Percentiles rank a stretch among this genome's conserved stretches.
These are phyloP conservation scores for Drosophila sucinea DNA, from an alignment of 1,140 invertebrate species.

Conservation along the genomic window DNA sequence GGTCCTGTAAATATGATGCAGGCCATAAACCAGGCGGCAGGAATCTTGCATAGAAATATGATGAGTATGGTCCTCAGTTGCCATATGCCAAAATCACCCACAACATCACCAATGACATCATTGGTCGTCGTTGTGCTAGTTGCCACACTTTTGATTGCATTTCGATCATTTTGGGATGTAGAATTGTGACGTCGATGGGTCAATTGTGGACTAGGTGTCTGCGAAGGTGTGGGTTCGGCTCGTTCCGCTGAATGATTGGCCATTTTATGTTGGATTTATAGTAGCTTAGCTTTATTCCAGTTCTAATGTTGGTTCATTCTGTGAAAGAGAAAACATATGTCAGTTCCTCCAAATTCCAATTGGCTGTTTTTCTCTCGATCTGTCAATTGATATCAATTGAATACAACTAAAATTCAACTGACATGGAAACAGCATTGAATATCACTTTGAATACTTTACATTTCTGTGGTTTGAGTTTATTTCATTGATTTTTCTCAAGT, in stretches of 20 bases:
- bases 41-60: slow-evolving; percentile 83
- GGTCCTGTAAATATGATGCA: slow-evolving; percentile 82
- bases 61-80: slow-evolving; percentile 82
- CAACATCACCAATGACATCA: slow-evolving; percentile 76
- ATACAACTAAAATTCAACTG: slow-evolving; percentile 64
- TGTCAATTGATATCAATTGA: slow-evolving; percentile 71
- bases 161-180: slow-evolving; percentile 27
- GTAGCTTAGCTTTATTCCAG: neutral
- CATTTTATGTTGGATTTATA: slow-evolving; percentile 36
- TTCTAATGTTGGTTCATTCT: slow-evolving; percentile 51
- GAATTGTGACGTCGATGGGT: slow-evolving; percentile 27
- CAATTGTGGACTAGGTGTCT: slow-evolving; percentile 44
- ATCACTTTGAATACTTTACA: slow-evolving; percentile 58
- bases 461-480: slow-evolving; percentile 51
- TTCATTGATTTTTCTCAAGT: slow-evolving; percentile 39
- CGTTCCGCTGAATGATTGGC: slow-evolving; percentile 45
- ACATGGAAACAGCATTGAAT: slow-evolving; percentile 54
- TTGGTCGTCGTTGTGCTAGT: slow-evolving; percentile 14
- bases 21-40: slow-evolving; percentile 84
- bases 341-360: slow-evolving; percentile 7
- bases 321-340: slow-evolving; percentile 25
- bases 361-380: neutral
- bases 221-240: slow-evolving; percentile 22
- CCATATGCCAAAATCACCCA: slow-evolving; percentile 83
- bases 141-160: neutral